These are phyloP conservation scores for Lasius platythorax DNA, from an alignment of 2,888 invertebrate genomes.

Conservation along the genomic window DNA sequence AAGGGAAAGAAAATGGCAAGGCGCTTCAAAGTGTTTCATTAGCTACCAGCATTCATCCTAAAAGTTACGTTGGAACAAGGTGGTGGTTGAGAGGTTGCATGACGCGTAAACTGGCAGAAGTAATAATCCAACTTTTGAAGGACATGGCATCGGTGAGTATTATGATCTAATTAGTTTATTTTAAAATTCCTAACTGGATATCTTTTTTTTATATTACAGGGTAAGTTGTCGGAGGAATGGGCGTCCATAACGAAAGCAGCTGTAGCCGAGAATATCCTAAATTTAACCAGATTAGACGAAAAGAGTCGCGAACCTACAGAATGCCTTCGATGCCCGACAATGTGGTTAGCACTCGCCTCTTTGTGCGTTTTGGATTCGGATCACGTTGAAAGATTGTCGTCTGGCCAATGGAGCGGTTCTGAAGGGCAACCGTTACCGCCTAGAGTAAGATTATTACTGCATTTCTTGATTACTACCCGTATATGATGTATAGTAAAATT, in stretches of 20 bases:
- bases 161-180: neutral
- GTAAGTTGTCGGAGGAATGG: constrained; percentile 95
- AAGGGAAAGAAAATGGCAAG: constrained; percentile 88
- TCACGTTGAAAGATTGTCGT: constrained; percentile 93
- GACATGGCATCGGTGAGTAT: constrained; percentile 95
- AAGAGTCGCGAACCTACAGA: constrained; percentile 91
- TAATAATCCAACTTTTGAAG: constrained; percentile 94
- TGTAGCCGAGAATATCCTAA: constrained; percentile 94
- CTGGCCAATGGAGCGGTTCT: constrained; percentile 92
- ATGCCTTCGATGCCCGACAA: constrained; percentile 93
- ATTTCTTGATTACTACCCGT: neutral
- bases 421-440: constrained; percentile 88
- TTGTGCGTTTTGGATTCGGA: constrained; percentile 97
- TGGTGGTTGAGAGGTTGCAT: constrained; percentile 97
- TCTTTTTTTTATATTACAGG: constrained; percentile 87
- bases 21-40: constrained; percentile 87
- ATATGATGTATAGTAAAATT: neutral
- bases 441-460: constrained; percentile 79
- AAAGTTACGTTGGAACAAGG: constrained; percentile 87
- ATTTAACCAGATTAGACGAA: constrained; percentile 93
- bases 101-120: constrained; percentile 94
- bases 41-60: constrained; percentile 88
- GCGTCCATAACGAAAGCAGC: constrained; percentile 95
- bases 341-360: constrained; percentile 97
- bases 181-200: neutral